Evolutionary conservation across 2,797 vertebrate genomes (phyloP), one percentile per base, ranked within the genome.

Genomic region (Anolis apletophallus): DNA sequence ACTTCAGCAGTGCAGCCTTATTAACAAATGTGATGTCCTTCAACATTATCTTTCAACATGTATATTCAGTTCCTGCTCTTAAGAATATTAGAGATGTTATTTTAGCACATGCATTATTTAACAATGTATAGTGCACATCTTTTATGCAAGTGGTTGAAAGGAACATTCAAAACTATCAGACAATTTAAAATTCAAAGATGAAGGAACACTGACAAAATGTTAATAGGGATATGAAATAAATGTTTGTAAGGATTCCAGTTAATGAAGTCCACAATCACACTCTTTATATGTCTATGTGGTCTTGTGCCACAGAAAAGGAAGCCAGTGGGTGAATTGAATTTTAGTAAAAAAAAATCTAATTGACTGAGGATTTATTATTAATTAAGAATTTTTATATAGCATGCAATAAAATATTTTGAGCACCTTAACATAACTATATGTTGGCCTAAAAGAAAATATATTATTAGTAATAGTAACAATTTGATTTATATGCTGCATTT

Each of bases 51-150:
- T 78, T 9, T 13, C 10, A 23, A 17, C 34, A 59, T 85, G 36
- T 57, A 5, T 29, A 23, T 16, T 83, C 80, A 76, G 54, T 32
- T 85, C 40, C 57, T 87, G 34, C 36, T 90, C 4, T 81, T 86
- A 86, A 13, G 34, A 92, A 7, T 10, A 75, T 87, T 77, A 91
- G 23, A 19, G 29, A 80, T 89, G 91, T 88, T 84, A 87, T 91
- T 88, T 59, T 69, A 57, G 21, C 50, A 40, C 61, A 68, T 85
- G 40, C n/a, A 73, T 77, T 68, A 52, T 77, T 84, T 85, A 78
- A 78, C 19, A 10, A 69, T 19, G 17, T 40, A 34, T 55, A 19
- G 75, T 29, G 40, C 23, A 40, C 26, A 50, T 68, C 1, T 55
- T 78, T 54, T 69, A 78, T 40, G 75, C 32, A 36, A 85, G 26